Base-by-base conservation (phyloP, 2,888 invertebrate genomes). In the Andrena camellia region DNA sequence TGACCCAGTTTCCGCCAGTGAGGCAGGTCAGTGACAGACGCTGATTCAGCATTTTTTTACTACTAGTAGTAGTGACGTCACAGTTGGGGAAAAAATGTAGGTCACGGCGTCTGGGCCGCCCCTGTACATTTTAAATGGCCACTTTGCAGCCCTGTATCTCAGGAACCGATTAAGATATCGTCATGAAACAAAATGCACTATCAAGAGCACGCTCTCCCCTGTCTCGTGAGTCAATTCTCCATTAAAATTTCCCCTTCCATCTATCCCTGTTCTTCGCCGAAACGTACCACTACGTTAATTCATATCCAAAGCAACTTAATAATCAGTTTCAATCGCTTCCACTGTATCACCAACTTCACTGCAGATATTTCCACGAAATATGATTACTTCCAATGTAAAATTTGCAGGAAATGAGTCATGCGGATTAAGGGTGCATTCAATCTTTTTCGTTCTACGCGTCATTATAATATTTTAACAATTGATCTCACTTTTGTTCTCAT, bases 21-120 rank as follows among this genome's bases (percentile, higher is more conserved):
- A 33, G 52, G 52, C 33, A 23, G 68, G 62, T 42, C 75, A 68
- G 23, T 50, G 63, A 68, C 33, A n/a, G 59, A 67, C 67, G 48
- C 33, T 23, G 62, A 67, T 60, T 68, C 75, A 52, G 62, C 76
- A 13, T 26, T 7, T 70, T 70, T 69, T 57, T 68, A n/a, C 50
- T 76, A 48, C 68, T 68, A 68, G 62, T 57, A 68, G 52, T 75
- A 78, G 67, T 31, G 50, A n/a, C 57, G 68, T 63, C 68, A 79
- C 76, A 50, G 68, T 70, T 42, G 42, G 29, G 62, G 42, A 63
- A 63, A 76, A 76, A 63, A 76, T 75, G 17, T 76, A 10, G 76
- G 76, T 67, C 63, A 64, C 33, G 26, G 54, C 26, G 26, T 33
- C 59, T 50, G 23, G 8, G 52, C 67, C 60, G 23, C 7, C 50